phyloP scores from a whole-genome alignment of 2,888 invertebrate genomes.

The Homarus gammarus region DNA sequence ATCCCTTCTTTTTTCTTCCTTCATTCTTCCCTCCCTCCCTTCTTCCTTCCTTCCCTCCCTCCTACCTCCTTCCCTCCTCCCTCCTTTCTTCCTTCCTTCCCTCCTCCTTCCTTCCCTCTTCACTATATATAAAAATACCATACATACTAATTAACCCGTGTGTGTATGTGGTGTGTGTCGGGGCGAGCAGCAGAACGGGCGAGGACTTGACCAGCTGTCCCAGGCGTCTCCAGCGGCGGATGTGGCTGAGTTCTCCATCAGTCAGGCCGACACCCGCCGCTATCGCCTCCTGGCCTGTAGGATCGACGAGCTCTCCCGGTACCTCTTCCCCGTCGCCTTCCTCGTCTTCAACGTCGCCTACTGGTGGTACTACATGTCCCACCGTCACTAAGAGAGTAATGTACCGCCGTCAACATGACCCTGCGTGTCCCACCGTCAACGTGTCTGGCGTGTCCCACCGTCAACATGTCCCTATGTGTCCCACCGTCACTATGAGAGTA shows the following conservation, averaged over 20 bases:
- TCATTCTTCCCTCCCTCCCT: too few relatives aligned
- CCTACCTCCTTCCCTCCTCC: too few relatives aligned
- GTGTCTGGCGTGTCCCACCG: too few relatives aligned
- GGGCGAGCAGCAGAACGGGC: conserved; percentile 13
- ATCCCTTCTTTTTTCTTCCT: too few relatives aligned
- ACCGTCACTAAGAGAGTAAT: conserved; percentile 47
- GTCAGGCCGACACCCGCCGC: conserved; percentile 40
- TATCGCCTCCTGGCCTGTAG: conserved; percentile 65
- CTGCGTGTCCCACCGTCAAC: too few relatives aligned
- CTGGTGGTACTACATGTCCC: conserved; percentile 77
- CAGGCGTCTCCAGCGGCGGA: conserved; percentile 41
- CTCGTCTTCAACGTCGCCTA: conserved; percentile 77
- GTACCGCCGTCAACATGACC: too few relatives aligned
- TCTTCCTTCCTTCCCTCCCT: too few relatives aligned
- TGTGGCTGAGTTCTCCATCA: conserved; percentile 48
- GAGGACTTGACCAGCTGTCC: conserved; percentile 16
- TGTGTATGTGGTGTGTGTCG: not conserved
- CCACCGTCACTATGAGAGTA: too few relatives aligned
- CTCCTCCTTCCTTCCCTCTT: not conserved
- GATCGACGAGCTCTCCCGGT: conserved; percentile 77
- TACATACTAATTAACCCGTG: not conserved
- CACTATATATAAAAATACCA: too few relatives aligned
- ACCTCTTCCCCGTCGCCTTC: conserved; percentile 77
- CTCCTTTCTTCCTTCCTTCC: not conserved
- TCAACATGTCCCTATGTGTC: too few relatives aligned